These are phyloP conservation scores for Eidolon dupreanum DNA, from an alignment of 2,797 vertebrate genomes.

Conservation along the genomic window DNA sequence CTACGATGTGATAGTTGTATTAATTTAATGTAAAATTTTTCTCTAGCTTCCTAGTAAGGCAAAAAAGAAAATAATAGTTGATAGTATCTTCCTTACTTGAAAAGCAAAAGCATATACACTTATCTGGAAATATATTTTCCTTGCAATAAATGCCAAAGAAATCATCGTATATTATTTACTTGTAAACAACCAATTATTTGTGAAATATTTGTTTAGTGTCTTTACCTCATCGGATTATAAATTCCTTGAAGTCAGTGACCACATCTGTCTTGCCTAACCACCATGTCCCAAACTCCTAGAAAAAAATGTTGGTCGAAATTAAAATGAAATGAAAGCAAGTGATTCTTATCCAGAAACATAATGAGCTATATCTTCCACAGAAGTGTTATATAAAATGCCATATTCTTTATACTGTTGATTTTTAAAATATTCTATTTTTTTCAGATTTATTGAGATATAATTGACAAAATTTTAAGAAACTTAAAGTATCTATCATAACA, in stretches of 20 bases:
- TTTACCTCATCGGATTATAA: background rate
- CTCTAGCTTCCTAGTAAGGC: background rate
- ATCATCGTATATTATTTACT: background rate
- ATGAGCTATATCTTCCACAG: background rate
- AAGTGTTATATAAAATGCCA: slow-evolving; percentile 13
- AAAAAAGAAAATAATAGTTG: background rate
- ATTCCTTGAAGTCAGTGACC: background rate
- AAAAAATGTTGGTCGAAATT: background rate
- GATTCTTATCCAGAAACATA: background rate
- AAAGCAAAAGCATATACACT: slow-evolving; percentile 22
- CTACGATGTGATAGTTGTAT: slow-evolving; percentile 1
- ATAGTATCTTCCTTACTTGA: background rate
- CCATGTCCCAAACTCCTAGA: background rate
- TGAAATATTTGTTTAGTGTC: slow-evolving; percentile 14
- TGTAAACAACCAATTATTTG: slow-evolving; percentile 19
- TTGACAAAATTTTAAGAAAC: background rate
- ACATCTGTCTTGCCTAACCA: background rate
- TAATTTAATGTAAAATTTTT: slow-evolving; percentile 22
- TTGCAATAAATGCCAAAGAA: slow-evolving; percentile 24
- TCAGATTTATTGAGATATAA: background rate
- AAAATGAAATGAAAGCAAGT: slow-evolving; percentile 38
- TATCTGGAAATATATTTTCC: background rate
- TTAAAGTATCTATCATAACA: background rate
- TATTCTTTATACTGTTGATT: background rate
- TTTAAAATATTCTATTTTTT: background rate